Evolutionary conservation across 1,140 invertebrate species (phyloP), one percentile per base, ranked within the genome.

Genomic region (Copidosoma floridanum): DNA sequence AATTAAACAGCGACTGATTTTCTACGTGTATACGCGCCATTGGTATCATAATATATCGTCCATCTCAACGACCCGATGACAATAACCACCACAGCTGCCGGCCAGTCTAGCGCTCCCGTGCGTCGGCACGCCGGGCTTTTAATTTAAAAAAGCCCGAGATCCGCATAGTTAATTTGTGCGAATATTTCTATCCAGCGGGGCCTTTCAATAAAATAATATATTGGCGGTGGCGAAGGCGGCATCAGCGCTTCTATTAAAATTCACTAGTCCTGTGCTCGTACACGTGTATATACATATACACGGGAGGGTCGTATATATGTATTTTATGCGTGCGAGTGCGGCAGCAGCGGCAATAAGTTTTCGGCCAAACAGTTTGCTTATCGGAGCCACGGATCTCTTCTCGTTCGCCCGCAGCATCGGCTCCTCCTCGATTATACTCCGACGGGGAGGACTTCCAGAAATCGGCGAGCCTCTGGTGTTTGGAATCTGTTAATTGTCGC

Each of bases 401-500:
- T n/a, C n/a, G n/a, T n/a, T 7, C 51, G 16, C 14, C 51, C 11
- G 51, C 32, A 37, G 6, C 51, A 24, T 35, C 57, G 21, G 21
- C 21, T 21, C 20, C 46, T 52, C 7, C 35, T 37, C 43, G 23
- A 53, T 48, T 61, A n/a, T 59, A 59, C 52, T 58, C 57, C 48
- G 23, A n/a, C n/a, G n/a, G n/a, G n/a, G n/a, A n/a, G n/a, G n/a
- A 32, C 27, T 52, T 40, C 38, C 16, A 29, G 23, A 58, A 59
- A 52, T 59, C 57, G 48, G 29, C n/a, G n/a, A 14, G 14, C 27
- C 38, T 48, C 51, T 37, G 54, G 54, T 53, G 24, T 63, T 57
- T 24, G 61, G 61, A 63, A 63, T 63, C 56, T 52, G 57, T 59
- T 59, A 57, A 63, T 63, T 63, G 61, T 54, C 56, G 57, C 55